Evolutionary conservation across 1,140 invertebrate genomes (phyloP).

Genomic region (Maconellicoccus hirsutus): DNA sequence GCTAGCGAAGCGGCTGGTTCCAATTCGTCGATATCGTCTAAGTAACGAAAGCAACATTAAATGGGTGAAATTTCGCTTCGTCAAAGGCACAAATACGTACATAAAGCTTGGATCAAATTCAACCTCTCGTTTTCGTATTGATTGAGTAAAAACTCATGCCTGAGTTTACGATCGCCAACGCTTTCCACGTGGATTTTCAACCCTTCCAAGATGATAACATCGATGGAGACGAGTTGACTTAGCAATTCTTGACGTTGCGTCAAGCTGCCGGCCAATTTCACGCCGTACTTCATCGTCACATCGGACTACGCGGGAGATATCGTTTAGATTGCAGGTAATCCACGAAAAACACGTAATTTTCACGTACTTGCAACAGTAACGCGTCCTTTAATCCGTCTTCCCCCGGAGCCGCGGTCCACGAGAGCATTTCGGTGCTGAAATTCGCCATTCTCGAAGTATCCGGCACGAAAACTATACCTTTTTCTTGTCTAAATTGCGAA

Average conservation of each 20-base stretch:
- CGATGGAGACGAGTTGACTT: slow-evolving; percentile 55
- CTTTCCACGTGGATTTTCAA: slow-evolving; percentile 58
- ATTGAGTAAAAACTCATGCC: slow-evolving; percentile 45
- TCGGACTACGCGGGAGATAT: neutral
- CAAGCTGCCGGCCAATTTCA: slow-evolving; percentile 41
- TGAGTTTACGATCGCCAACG: slow-evolving; percentile 42
- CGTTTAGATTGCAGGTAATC: neutral
- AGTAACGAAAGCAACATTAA: neutral
- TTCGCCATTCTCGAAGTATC: slow-evolving; percentile 31
- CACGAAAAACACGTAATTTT: neutral
- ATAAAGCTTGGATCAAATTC: slow-evolving; percentile 39
- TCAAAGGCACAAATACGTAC: slow-evolving; percentile 6
- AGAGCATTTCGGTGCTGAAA: slow-evolving; percentile 43
- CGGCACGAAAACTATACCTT: slow-evolving; percentile 40
- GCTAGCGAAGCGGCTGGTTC: slow-evolving; percentile 71
- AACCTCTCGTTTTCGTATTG: slow-evolving; percentile 53
- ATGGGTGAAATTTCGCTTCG: neutral
- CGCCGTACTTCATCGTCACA: slow-evolving; percentile 46
- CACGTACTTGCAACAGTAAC: slow-evolving; percentile 40
- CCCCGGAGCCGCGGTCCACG: slow-evolving; percentile 50
- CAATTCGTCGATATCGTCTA: slow-evolving; percentile 61
- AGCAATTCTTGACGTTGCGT: slow-evolving; percentile 45
- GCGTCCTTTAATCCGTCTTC: slow-evolving; percentile 40
- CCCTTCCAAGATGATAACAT: slow-evolving; percentile 66
- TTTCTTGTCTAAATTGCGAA: slow-evolving; percentile 44